These are phyloP conservation scores for Pithecia hirsuta DNA, from an alignment of 2,797 vertebrate genomes.

Conservation along the genomic window DNA sequence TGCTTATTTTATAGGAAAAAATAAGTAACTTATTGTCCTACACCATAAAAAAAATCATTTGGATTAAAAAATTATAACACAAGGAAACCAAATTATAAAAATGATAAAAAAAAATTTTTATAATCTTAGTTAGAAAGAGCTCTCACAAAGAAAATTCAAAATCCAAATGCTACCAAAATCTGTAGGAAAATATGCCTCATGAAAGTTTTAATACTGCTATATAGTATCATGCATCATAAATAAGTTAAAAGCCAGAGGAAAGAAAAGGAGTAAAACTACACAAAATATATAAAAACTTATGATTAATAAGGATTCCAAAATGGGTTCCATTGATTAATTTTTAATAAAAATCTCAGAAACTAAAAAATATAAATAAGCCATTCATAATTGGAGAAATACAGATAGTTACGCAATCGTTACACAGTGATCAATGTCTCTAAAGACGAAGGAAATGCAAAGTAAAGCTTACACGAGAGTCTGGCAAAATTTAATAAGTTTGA, in stretches of 20 bases:
- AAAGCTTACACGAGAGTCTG: not conserved
- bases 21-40: not conserved
- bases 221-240: not conserved
- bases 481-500: not conserved
- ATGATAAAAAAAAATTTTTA: slow-evolving; percentile 47
- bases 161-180: not conserved
- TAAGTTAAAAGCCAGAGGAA: not conserved
- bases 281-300: not conserved
- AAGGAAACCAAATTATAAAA: slow-evolving; percentile 34
- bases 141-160: slow-evolving; percentile 29
- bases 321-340: not conserved
- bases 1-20: not conserved
- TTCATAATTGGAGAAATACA: not conserved
- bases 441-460: not conserved
- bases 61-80: slow-evolving; percentile 14
- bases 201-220: not conserved
- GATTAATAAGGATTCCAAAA: not conserved
- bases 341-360: not conserved
- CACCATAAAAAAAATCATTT: not conserved
- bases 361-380: not conserved
- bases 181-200: not conserved
- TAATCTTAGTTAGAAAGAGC: slow-evolving; percentile 10
- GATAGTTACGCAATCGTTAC: not conserved
- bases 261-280: not conserved
- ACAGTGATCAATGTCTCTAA: not conserved